Evolutionary conservation across 2,113 vertebrate species (phyloP).

Genomic region (Tylochromis polylepis): DNA sequence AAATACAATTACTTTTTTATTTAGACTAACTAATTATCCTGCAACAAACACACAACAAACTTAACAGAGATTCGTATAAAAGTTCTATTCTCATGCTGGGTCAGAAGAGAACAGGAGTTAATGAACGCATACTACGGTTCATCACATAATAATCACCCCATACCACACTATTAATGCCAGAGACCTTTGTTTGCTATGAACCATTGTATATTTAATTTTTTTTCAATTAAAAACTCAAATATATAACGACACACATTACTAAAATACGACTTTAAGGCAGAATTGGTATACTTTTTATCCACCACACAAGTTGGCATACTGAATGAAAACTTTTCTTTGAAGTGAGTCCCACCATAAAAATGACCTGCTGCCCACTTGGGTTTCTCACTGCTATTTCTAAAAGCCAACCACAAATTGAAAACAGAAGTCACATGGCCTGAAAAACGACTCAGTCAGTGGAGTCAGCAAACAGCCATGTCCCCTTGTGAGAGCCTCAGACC

Average conservation of each 20-base stretch:
- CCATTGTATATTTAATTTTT: not conserved
- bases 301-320: not conserved
- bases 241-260: not conserved
- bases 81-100: not conserved
- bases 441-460: not conserved
- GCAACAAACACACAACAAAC: rapidly evolving
- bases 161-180: not conserved
- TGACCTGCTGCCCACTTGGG: not conserved
- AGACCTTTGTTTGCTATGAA: not conserved
- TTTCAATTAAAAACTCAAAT: not conserved
- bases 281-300: not conserved
- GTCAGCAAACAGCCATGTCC: not conserved
- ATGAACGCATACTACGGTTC: too few relatives aligned
- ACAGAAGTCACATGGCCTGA: not conserved
- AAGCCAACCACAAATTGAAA: constrained; percentile 6
- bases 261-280: not conserved
- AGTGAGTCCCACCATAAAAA: not conserved
- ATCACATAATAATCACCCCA: not conserved
- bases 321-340: not conserved
- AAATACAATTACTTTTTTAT: not conserved
- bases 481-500: not conserved
- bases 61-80: not conserved
- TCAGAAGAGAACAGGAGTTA: not conserved
- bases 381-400: not conserved
- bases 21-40: not conserved